phyloP scores from a whole-genome alignment of 92 coral and sea anemone species.

The Epizoanthus illoricatus region DNA sequence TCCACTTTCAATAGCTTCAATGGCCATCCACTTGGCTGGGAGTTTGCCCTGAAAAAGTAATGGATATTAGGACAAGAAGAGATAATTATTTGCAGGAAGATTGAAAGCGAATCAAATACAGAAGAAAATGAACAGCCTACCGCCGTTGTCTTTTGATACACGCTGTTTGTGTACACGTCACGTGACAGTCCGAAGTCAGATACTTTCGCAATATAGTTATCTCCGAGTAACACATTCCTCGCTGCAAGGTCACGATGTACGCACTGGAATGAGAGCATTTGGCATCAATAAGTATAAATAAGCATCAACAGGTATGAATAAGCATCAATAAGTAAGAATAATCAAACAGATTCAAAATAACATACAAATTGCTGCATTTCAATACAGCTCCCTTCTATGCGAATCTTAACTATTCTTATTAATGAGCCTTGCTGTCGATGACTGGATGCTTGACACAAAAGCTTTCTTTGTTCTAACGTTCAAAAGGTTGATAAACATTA shows the following conservation, averaged over 20 bases:
- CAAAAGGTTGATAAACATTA: too few species aligned
- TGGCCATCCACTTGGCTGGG: constrained; percentile 95
- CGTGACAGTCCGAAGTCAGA: constrained; percentile 65
- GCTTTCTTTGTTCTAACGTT: too few species aligned
- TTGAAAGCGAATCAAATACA: background rate
- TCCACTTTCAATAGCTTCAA: constrained; percentile 79
- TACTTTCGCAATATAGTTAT: constrained; percentile 52
- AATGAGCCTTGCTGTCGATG: too few species aligned
- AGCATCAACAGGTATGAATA: too few species aligned
- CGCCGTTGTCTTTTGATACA: constrained; percentile 50
- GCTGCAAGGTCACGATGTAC: constrained; percentile 63
- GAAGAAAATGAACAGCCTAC: background rate
- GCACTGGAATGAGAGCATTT: constrained; percentile 25
- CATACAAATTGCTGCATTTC: background rate
- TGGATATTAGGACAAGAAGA: too few species aligned
- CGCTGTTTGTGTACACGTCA: constrained; percentile 52
- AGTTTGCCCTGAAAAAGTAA: constrained; percentile 67
- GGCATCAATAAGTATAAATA: background rate
- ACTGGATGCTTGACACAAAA: too few species aligned
- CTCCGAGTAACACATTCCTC: constrained; percentile 52
- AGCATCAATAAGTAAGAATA: background rate
- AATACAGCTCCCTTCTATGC: too few species aligned
- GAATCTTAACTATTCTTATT: too few species aligned
- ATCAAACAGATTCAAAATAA: background rate
- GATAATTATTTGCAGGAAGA: too few species aligned